Evolutionary conservation across 1,140 invertebrate species (phyloP), one percentile per base, ranked within the genome.

Genomic region (Tetramorium alpestre): DNA sequence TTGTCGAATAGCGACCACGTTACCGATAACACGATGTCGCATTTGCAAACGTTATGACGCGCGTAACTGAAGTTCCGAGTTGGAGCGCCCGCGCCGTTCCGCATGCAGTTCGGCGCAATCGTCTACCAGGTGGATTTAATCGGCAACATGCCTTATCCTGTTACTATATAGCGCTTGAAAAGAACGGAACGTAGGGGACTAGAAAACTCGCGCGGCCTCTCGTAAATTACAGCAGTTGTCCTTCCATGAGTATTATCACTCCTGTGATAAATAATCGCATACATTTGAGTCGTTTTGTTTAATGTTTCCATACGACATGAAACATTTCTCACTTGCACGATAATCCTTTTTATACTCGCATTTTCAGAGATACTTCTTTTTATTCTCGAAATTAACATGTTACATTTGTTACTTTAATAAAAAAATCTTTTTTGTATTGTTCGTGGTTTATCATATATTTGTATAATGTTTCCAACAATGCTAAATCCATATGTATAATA

Each of bases 41-140:
- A 70, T 70, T 81, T 44, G 65, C 49, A 72, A 81, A 58, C 65
- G 65, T 81, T 81, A 81, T 72, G 49, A 81, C 67, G n/a, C 65
- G 51, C 22, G 18, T 25, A 38, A 69, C 33, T 33, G 28, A 70
- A 69, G 64, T 41, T 65, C 22, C 22, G 64, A 28, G 33, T 44
- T 56, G 5, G 65, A 77, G 8, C 33, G 58, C 18, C 22, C 64
- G 8, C 33, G 58, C 18, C 22, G n/a, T 77, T 62, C 3, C n/a
- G 16, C 22, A 25, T 44, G 41, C n/a, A 60, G 8, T n/a, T 54
- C 16, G n/a, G 51, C 25, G 76, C 28, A 80, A 54, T 80, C 41
- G 47, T 77, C 33, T 7, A n/a, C 8, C 64, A 56, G 47, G n/a
- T 41, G 33, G 49, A 81, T 81, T 69, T 81, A 69, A 81, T 81